Percentiles rank a stretch among this genome's conserved stretches.
Evolutionary conservation across 2,888 invertebrate genomes (phyloP).

Genomic region (Coremacera marginata): DNA sequence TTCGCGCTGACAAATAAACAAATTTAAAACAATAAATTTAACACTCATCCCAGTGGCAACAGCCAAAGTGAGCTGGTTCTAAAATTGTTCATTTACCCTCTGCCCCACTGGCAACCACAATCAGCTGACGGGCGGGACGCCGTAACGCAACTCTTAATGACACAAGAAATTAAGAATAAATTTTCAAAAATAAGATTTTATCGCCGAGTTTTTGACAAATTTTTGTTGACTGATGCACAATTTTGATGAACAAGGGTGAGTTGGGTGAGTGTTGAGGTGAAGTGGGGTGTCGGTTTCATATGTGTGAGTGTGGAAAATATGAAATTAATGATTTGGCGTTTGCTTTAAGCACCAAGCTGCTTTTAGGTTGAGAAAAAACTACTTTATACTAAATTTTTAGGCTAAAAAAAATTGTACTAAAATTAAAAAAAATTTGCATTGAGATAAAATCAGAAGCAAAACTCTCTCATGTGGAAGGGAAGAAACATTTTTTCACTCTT

Average conservation of each 20-base stretch:
- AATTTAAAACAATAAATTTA: slow-evolving; percentile 52
- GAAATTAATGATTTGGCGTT: slow-evolving; percentile 46
- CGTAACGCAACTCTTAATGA: slow-evolving; percentile 47
- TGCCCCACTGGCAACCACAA: not conserved
- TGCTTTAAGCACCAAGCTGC: not conserved
- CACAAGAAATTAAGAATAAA: slow-evolving; percentile 53
- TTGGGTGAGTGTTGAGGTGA: not conserved
- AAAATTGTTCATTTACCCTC: not conserved
- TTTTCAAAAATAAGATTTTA: slow-evolving; percentile 50
- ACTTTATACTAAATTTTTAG: not conserved
- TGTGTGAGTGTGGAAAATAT: slow-evolving; percentile 43
- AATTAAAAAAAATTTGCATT: not conserved
- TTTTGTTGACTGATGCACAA: slow-evolving; percentile 51
- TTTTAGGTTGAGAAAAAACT: too few species aligned
- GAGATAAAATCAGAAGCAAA: not conserved
- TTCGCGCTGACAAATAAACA: slow-evolving; percentile 34
- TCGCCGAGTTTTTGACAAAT: slow-evolving; percentile 50
- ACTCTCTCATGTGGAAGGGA: not conserved
- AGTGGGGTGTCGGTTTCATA: not conserved
- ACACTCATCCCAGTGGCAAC: slow-evolving; percentile 47
- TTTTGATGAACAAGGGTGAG: slow-evolving; percentile 36
- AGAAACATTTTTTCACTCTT: too few species aligned
- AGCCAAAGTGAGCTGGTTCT: slow-evolving; percentile 9
- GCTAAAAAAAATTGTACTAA: not conserved
- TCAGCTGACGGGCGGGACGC: not conserved